Conservation (phyloP, 37 sponge, comb jelly and placozoan species). For the Mnemiopsis leidyi region DNA sequence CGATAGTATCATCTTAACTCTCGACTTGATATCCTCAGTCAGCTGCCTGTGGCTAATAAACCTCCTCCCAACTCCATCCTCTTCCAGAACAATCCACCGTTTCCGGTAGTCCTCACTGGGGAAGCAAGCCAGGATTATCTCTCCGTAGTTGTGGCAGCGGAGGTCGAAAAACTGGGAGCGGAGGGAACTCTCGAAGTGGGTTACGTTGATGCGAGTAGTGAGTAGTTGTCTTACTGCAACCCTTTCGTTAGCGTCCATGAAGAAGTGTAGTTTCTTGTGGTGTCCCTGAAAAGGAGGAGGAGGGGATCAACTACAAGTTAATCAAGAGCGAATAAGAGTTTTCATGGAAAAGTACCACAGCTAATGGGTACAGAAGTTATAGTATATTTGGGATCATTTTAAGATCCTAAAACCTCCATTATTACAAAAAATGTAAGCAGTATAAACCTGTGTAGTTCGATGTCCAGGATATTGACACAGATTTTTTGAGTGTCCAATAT, state of each 20-base stretch:
- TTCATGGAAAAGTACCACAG: no score
- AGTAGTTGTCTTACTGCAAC: background rate
- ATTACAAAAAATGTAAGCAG: no score
- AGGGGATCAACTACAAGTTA: no score
- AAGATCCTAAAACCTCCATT: no score
- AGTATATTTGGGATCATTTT: no score
- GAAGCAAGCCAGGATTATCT: background rate
- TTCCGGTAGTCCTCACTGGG: background rate
- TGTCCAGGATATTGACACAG: background rate
- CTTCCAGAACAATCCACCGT: constrained; percentile 24
- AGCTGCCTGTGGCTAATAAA: background rate
- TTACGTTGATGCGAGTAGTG: background rate
- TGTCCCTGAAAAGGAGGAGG: background rate
- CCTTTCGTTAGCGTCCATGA: background rate
- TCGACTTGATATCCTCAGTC: background rate
- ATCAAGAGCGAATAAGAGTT: no score
- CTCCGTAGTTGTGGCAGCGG: background rate
- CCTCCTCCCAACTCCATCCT: background rate
- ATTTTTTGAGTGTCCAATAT: background rate
- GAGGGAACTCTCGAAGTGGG: background rate
- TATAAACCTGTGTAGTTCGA: background rate
- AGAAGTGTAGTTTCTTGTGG: constrained; percentile 9
- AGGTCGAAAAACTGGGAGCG: background rate
- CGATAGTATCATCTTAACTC: background rate
- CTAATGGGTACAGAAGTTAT: no score